Evolutionary conservation across 2,113 vertebrate species (phyloP).

Genomic region (Salvelinus alpinus): DNA sequence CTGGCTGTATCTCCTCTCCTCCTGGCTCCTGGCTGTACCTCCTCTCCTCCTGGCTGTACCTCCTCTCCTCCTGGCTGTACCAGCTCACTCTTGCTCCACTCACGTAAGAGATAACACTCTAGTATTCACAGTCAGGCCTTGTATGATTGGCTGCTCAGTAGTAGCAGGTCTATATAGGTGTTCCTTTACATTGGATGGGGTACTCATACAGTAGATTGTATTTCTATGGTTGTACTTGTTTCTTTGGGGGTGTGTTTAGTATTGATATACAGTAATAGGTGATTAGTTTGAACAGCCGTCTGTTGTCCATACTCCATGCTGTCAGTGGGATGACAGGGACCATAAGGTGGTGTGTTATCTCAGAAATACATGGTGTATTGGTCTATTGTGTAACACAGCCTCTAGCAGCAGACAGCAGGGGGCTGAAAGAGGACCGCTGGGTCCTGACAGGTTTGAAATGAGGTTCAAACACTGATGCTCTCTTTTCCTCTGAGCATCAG

Average conservation of each 20-base stretch:
- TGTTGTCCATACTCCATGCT: constrained; percentile 27
- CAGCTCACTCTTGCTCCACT: not conserved
- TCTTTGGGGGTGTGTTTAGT: not conserved
- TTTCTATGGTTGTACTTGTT: not conserved
- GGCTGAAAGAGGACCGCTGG: constrained; percentile 57
- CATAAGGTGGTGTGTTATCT: constrained; percentile 13
- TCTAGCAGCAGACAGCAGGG: constrained; percentile 37
- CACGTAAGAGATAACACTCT: not conserved
- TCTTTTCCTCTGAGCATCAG: constrained; percentile 28
- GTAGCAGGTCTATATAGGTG: not conserved
- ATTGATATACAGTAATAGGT: not conserved
- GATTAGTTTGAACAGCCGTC: constrained; percentile 9
- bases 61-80: not conserved
- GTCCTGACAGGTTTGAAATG: constrained; percentile 53
- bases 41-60: not conserved
- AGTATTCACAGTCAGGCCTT: too few relatives aligned
- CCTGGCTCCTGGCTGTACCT: not conserved
- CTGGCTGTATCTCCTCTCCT: not conserved
- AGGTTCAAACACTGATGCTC: constrained; percentile 38
- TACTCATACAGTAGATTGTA: not conserved
- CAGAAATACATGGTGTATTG: not conserved
- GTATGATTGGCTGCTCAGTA: not conserved
- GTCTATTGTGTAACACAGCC: constrained; percentile 24
- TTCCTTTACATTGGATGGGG: too few relatives aligned
- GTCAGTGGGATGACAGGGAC: constrained; percentile 45